Base-by-base conservation (phyloP, 2,797 vertebrate genomes). In the Poecilia picta region DNA sequence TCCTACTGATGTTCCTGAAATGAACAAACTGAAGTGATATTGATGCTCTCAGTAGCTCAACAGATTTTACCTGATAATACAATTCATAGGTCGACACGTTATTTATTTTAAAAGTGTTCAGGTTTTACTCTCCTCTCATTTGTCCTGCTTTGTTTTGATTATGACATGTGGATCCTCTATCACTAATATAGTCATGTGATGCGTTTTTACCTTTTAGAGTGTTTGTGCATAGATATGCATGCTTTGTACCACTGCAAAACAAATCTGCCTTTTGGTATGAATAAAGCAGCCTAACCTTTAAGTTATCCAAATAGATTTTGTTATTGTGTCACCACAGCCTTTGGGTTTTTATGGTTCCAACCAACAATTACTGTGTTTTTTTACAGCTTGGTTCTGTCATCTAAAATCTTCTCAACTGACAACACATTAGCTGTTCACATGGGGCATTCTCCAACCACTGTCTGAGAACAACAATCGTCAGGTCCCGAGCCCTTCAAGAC, bases 401-500 rank as follows among this genome's bases (percentile, higher is more conserved):
- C 77, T 88, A 77, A 89, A 81, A 89, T 87, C 81, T 87, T 86
- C 75, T 75, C 88, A 81, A 85, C 83, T 75, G 79, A 89, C 87
- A 93, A 91, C 83, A 89, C 81, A 90, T 11, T 28, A 28, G 53
- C 53, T 57, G 87, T 81, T 84, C 89, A 91, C 89, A 85, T 41
- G 36, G 86, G 90, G 87, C 85, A 71, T 57, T 78, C 82, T 89
- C 62, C 82, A 88, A 57, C 25, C 88, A 87, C 89, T 88, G 86
- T 82, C 73, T 41, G 77, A 87, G 76, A 90, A 85, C 78, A 84
- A 80, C 84, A 84, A 72, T 68, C 77, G 75, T 77, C 80, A 75
- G 89, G 88, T 77, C 72, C 87, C 31, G 39, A 85, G 71, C 79
- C 82, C 78, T 83, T 86, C 82, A 86, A 84, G 75, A 83, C 83